Percentiles rank a stretch among this genome's conserved stretches.
Conservation (phyloP, 1,140 invertebrate genomes). For the Euschistus heros region DNA sequence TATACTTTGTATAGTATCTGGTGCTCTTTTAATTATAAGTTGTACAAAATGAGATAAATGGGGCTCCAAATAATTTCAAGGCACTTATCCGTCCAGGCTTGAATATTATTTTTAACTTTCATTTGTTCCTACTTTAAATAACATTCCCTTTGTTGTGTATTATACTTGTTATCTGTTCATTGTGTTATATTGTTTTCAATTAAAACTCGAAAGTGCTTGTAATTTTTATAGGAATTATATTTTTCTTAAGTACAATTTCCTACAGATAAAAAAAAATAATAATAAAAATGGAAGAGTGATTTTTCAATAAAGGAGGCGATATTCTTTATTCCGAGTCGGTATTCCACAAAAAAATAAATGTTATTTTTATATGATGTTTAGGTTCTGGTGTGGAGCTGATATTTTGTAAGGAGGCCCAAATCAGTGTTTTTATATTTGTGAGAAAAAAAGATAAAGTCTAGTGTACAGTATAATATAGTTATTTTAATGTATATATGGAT, state of each 20-base stretch:
- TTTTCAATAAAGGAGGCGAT: background rate
- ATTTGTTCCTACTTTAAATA: constrained; percentile 9
- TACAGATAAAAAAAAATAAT: no score
- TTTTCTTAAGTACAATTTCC: background rate
- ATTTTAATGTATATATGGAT: background rate
- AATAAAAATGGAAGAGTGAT: background rate
- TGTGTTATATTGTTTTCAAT: background rate
- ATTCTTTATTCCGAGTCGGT: constrained; percentile 7
- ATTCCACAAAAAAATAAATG: background rate
- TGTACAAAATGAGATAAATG: constrained; percentile 11
- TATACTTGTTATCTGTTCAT: constrained; percentile 10
- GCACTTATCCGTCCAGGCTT: constrained; percentile 11
- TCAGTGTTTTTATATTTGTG: constrained; percentile 15
- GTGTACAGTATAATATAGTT: constrained; percentile 17
- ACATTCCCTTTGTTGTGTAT: constrained; percentile 9
- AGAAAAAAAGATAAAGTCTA: background rate
- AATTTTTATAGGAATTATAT: background rate
- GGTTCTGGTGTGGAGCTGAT: constrained; percentile 12
- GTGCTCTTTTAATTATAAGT: constrained; percentile 11
- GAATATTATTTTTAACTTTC: background rate
- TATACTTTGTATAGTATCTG: constrained; percentile 9
- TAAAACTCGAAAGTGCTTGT: background rate
- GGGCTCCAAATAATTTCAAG: constrained; percentile 11
- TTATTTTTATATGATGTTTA: constrained; percentile 7
- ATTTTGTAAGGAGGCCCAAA: background rate